A percentile compares a stretch with the other conserved stretches of the same genome.
phyloP scores from a whole-genome alignment of 1,140 invertebrate species.

The Aphaenogaster ashmeadi region DNA sequence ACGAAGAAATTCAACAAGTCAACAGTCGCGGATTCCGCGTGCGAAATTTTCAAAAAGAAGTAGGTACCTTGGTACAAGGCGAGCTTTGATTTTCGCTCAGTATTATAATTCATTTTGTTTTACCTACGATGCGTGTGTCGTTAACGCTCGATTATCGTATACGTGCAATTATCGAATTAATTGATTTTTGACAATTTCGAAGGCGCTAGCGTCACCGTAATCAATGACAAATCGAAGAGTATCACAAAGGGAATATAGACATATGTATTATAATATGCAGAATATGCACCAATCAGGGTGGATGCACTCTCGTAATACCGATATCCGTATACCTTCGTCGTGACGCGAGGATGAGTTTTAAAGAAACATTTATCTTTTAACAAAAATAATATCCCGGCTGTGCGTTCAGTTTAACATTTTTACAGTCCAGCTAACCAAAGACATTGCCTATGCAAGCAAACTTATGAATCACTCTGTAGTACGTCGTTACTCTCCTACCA shows the following conservation, averaged over 20 bases:
- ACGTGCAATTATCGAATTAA: constrained; percentile 13
- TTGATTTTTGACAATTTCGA: background rate
- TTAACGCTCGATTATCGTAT: constrained; percentile 39
- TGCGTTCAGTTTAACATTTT: background rate
- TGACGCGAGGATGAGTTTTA: background rate
- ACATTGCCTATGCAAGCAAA: constrained; percentile 22
- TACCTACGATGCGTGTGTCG: constrained; percentile 44
- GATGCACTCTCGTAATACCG: constrained; percentile 9
- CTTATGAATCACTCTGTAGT: constrained; percentile 61
- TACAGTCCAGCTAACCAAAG: background rate
- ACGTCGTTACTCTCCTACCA: constrained; percentile 34
- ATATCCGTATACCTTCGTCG: constrained; percentile 63
- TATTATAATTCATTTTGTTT: constrained; percentile 42
- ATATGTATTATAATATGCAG: background rate
- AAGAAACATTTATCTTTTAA: background rate
- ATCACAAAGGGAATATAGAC: constrained; percentile 20
- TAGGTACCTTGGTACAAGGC: constrained; percentile 29
- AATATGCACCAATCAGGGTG: background rate
- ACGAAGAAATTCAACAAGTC: constrained; percentile 5
- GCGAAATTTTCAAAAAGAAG: background rate
- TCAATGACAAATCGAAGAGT: background rate
- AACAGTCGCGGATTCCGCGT: background rate
- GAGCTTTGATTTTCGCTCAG: constrained; percentile 61
- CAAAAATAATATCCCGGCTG: background rate
- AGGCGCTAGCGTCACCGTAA: constrained; percentile 24